Percentiles rank a stretch among this genome's conserved stretches.
Evolutionary conservation across 1,140 invertebrate species (phyloP).

Genomic region (Colletes latitarsis): DNA sequence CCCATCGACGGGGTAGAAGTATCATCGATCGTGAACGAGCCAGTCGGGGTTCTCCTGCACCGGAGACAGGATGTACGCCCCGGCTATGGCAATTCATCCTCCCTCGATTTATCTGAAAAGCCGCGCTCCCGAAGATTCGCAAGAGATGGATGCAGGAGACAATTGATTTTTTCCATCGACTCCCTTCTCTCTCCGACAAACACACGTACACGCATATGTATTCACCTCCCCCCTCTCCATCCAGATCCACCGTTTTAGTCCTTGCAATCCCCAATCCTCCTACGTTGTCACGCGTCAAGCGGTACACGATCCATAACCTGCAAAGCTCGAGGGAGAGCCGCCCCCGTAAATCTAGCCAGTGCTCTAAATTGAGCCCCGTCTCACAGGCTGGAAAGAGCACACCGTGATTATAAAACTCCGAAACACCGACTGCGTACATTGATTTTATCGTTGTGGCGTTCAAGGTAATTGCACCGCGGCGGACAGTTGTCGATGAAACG

Average conservation of each 20-base stretch:
- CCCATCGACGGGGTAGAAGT: conserved; percentile 35
- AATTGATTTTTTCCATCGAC: conserved; percentile 58
- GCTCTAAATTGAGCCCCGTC: conserved; percentile 60
- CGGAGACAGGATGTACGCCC: conserved; percentile 17
- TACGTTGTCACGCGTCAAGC: conserved; percentile 45
- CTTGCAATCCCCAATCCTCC: conserved; percentile 36
- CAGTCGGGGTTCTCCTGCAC: neutral
- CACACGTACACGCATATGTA: neutral
- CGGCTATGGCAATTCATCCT: conserved; percentile 51
- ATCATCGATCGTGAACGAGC: conserved; percentile 50
- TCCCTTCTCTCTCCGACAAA: too few relatives aligned
- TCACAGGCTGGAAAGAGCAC: conserved; percentile 38
- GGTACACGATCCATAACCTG: conserved; percentile 62
- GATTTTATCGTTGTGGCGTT: conserved; percentile 54
- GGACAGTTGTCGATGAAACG: too few relatives aligned
- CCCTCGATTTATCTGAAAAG: conserved; percentile 48
- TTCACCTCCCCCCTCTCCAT: too few relatives aligned
- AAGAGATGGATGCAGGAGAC: conserved; percentile 21
- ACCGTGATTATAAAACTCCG: conserved; percentile 32
- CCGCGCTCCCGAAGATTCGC: conserved; percentile 44
- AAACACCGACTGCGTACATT: conserved; percentile 37
- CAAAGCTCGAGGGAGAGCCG: conserved; percentile 21
- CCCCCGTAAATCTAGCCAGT: conserved; percentile 51
- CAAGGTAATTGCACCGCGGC: neutral
- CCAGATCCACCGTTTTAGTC: conserved; percentile 8